Percentiles rank a stretch among this genome's conserved stretches.
These are phyloP conservation scores for Chrosomus eos DNA, from an alignment of 2,797 vertebrate species.

Conservation along the genomic window DNA sequence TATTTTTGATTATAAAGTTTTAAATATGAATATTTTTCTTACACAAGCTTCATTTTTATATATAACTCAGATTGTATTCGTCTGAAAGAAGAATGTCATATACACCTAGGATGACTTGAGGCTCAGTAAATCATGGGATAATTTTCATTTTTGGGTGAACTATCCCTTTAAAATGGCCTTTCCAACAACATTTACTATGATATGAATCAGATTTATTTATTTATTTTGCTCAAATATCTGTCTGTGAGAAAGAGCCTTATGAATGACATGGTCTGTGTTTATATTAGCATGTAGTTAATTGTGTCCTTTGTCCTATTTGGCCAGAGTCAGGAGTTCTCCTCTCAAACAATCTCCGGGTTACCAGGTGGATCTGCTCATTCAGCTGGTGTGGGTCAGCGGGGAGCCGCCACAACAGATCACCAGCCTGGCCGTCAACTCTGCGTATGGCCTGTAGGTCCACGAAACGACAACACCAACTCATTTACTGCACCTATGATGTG, in stretches of 20 bases:
- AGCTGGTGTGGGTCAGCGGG: constrained; percentile 96
- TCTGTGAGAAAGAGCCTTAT: background rate
- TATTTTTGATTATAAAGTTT: too few relatives aligned
- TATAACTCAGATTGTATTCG: too few relatives aligned
- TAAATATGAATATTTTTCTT: too few relatives aligned
- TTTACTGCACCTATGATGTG: background rate
- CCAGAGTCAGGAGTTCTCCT: constrained; percentile 91
- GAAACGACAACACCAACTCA: background rate
- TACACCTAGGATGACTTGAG: too few relatives aligned
- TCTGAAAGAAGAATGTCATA: too few relatives aligned
- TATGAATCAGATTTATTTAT: too few relatives aligned
- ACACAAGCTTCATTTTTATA: too few relatives aligned
- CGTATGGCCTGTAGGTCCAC: constrained; percentile 92
- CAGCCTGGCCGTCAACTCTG: constrained; percentile 93
- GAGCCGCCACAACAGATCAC: constrained; percentile 98
- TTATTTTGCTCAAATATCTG: background rate
- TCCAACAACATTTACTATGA: background rate
- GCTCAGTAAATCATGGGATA: too few relatives aligned
- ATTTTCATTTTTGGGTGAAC: too few relatives aligned
- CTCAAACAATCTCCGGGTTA: constrained; percentile 96
- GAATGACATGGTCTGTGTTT: background rate
- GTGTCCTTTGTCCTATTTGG: constrained; percentile 49
- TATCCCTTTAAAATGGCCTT: too few relatives aligned
- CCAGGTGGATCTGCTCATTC: constrained; percentile 94
- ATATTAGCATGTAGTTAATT: constrained; percentile 10